These are phyloP conservation scores for Lycocerus yunnanus DNA, from an alignment of 2,888 invertebrate genomes.

Conservation along the genomic window DNA sequence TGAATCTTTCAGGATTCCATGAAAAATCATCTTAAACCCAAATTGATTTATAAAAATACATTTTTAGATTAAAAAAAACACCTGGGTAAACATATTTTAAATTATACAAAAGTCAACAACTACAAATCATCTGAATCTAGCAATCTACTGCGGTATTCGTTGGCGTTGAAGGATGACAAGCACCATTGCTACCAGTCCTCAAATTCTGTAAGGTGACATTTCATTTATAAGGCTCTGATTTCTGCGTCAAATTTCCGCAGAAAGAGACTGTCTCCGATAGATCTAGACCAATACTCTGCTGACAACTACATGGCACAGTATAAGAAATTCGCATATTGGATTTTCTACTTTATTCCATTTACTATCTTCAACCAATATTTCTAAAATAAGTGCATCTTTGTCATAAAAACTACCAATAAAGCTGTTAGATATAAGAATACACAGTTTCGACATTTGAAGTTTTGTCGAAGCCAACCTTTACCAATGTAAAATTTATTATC, in stretches of 20 bases:
- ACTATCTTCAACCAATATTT: slow-evolving; percentile 16
- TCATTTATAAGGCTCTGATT: slow-evolving; percentile 42
- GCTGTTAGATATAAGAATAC: slow-evolving; percentile 4
- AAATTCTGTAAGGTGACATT: slow-evolving; percentile 37
- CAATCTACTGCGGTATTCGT: slow-evolving; percentile 28
- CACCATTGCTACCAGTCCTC: slow-evolving; percentile 29
- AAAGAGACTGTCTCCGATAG: slow-evolving; percentile 38
- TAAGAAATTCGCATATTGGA: slow-evolving; percentile 38
- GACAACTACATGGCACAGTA: slow-evolving; percentile 37
- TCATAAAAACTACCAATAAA: slow-evolving; percentile 12
- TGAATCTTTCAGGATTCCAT: too few relatives aligned
- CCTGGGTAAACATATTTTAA: neutral
- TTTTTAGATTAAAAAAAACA: neutral
- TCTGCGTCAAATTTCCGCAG: slow-evolving; percentile 40
- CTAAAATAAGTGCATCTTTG: slow-evolving; percentile 13
- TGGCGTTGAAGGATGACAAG: slow-evolving; percentile 30
- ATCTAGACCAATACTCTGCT: slow-evolving; percentile 37
- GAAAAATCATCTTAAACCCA: neutral
- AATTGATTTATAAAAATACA: neutral
- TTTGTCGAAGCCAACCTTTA: slow-evolving; percentile 12
- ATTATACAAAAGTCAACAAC: slow-evolving; percentile 25
- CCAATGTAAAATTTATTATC: slow-evolving; percentile 2
- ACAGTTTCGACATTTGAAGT: neutral
- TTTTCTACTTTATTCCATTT: slow-evolving; percentile 29
- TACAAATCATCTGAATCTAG: slow-evolving; percentile 28